Evolutionary conservation across 2,797 vertebrate species (phyloP).

Genomic region (Chloroceryle inda): DNA sequence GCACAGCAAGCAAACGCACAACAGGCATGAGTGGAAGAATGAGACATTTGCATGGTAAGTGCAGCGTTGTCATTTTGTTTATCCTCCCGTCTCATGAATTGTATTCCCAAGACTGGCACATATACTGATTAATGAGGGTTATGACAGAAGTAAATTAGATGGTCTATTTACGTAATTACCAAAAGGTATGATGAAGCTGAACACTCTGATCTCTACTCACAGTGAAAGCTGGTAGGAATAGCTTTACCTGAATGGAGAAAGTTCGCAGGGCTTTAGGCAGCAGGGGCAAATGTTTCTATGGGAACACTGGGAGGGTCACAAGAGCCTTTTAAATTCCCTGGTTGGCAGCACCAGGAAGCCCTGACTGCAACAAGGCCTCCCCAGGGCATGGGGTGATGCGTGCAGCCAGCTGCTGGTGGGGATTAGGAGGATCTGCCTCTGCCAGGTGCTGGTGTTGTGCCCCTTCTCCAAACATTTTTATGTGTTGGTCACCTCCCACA

Average conservation of each 20-base stretch:
- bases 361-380: background rate
- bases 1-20: accelerated
- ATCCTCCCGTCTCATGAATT: background rate
- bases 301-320: background rate
- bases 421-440: slow-evolving; percentile 64
- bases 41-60: background rate
- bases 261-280: background rate
- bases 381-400: accelerated
- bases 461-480: slow-evolving; percentile 58
- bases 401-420: slow-evolving; percentile 30
- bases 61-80: background rate
- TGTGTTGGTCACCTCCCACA: slow-evolving; percentile 52
- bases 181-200: background rate
- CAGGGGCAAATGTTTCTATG: background rate
- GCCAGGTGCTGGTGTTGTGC: slow-evolving; percentile 53
- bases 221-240: background rate
- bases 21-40: background rate
- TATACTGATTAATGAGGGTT: background rate
- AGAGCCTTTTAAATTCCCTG: background rate
- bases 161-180: slow-evolving; percentile 7
- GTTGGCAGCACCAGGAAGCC: background rate
- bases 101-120: background rate
- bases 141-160: slow-evolving; percentile 10
- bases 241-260: background rate
- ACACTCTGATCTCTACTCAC: accelerated